Evolutionary conservation across 1,140 invertebrate species (phyloP), one percentile per base, ranked within the genome.

Genomic region (Antheraea pernyi): DNA sequence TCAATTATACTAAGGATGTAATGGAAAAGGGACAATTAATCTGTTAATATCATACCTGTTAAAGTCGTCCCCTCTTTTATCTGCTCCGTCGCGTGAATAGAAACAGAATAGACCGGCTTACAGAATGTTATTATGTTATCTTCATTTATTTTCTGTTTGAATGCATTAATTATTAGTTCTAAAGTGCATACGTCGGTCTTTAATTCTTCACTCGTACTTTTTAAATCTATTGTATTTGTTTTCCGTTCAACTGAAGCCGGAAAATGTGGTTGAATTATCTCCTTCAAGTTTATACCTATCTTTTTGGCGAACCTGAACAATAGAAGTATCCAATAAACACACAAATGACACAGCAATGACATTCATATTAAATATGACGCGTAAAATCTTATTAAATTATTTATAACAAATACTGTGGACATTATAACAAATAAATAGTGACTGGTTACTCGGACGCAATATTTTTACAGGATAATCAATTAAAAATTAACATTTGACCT

Each of bases 101-200:
- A 68, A 63, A 92, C 67, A 18, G 92, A 93, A 74, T 92, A 93
- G 16, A 93, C 86, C 9, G 92, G 92, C 74, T 89, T 87, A 65
- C 86, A 87, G 76, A 91, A 92, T 7, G 83, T 85, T 3, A 93
- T 91, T 22, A 91, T 79, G 65, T 90, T 88, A 61, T 92, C 92
- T 76, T 92, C 91, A 69, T 88, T 80, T 0, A 83, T 74, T 69
- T 89, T 87, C 71, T 91, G 89, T 68, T 85, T 91, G 59, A 93
- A 89, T 0, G 91, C 91, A 36, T 82, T 92, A 59, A 93, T 81
- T 58, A 93, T 92, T 0, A 93, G 73, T 19, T 93, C 89, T 13
- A 92, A 61, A 13, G 89, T 92, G 64, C 83, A 82, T 0, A 78
- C 61, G 30, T 91, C 85, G 3, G 85, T 88, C 1, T 82, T 69